Conservation (phyloP, 92 coral and sea anemone species). For the Zoanthus sociatus region DNA sequence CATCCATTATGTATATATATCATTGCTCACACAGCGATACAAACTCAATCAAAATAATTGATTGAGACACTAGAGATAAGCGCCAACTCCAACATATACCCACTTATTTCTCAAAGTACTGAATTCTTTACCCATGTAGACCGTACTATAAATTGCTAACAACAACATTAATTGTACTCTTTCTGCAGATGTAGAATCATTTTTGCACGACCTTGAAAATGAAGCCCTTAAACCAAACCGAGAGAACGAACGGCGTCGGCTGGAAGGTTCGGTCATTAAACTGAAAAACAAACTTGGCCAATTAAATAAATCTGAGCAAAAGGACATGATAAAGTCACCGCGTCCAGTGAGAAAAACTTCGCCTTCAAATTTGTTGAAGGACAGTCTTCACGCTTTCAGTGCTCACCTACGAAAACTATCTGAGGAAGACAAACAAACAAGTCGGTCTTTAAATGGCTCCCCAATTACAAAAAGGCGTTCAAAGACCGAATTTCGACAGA, state of each 20-base stretch:
- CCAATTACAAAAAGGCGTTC: conserved; percentile 75
- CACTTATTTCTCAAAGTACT: too few species aligned
- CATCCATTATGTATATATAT: too few species aligned
- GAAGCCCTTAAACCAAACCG: conserved; percentile 65
- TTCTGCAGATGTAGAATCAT: conserved; percentile 69
- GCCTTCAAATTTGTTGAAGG: conserved; percentile 47
- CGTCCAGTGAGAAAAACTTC: conserved; percentile 82
- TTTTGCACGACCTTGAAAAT: conserved; percentile 66
- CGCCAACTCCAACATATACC: too few species aligned
- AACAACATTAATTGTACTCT: neutral
- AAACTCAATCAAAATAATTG: too few species aligned
- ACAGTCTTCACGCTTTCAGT: conserved; percentile 70
- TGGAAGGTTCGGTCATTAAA: conserved; percentile 63
- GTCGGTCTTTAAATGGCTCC: conserved; percentile 70
- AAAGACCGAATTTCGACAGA: conserved; percentile 80
- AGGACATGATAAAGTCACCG: conserved; percentile 81
- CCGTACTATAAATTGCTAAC: too few species aligned
- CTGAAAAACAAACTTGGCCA: conserved; percentile 65
- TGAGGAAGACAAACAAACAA: conserved; percentile 45
- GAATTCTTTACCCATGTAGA: too few species aligned
- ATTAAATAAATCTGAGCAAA: conserved; percentile 61
- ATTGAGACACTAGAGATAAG: too few species aligned
- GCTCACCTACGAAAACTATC: conserved; percentile 64
- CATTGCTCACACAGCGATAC: too few species aligned
- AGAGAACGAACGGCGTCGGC: conserved; percentile 63